A percentile compares a stretch with the other conserved stretches of the same genome.
Evolutionary conservation across 2,113 vertebrate species (phyloP).

Genomic region (Melanerpes formicivorus): DNA sequence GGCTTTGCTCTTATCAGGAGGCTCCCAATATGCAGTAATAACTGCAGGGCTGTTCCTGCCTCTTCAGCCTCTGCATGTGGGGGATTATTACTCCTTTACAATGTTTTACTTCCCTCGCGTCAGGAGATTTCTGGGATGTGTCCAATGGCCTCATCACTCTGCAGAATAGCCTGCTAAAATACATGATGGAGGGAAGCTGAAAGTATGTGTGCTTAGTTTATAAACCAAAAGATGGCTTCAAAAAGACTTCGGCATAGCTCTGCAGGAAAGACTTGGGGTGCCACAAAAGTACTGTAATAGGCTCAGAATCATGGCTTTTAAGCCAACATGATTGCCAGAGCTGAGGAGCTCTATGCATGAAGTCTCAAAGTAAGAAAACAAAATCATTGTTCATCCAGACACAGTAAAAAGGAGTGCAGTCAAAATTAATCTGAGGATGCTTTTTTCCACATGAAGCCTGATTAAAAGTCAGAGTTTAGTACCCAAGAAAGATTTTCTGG

Average conservation of each 20-base stretch:
- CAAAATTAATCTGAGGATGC: not conserved
- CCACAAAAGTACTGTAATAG: not conserved
- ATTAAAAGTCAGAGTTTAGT: not conserved
- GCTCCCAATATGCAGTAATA: not conserved
- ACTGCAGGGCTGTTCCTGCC: not conserved
- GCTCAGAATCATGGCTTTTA: not conserved
- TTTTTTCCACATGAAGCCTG: not conserved
- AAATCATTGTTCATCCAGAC: not conserved
- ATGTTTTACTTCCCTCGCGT: not conserved
- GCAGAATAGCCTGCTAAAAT: not conserved
- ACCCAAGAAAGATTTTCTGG: slow-evolving; percentile 25
- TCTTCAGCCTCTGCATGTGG: not conserved
- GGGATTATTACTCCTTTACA: not conserved
- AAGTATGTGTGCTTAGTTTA: not conserved
- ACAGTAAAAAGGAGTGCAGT: not conserved
- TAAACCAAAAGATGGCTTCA: not conserved
- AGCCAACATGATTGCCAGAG: not conserved
- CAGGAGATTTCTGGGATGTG: slow-evolving; percentile 1
- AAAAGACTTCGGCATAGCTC: not conserved
- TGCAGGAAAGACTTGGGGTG: not conserved
- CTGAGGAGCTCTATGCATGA: not conserved
- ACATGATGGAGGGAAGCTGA: not conserved
- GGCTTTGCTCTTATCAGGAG: not conserved
- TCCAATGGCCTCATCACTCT: not conserved
- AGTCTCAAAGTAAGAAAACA: not conserved